Percentiles rank a stretch among this genome's conserved stretches.
Evolutionary conservation across 2,113 vertebrate species (phyloP).

Genomic region (rat (Rattus norvegicus)): DNA sequence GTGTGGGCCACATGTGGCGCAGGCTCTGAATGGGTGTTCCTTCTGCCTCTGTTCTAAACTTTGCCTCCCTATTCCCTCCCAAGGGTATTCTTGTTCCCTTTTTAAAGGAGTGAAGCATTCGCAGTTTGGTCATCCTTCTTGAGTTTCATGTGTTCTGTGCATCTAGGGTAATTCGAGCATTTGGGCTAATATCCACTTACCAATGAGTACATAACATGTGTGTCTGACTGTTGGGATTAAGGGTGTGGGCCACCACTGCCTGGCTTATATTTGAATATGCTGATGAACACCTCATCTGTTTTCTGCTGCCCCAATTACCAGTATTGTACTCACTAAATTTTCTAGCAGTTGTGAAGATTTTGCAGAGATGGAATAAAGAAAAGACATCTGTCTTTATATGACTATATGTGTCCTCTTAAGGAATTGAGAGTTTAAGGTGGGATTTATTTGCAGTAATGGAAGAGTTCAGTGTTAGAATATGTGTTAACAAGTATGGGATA

Average conservation of each 20-base stretch:
- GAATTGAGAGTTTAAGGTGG: constrained; percentile 16
- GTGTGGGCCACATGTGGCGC: no score
- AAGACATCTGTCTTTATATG: neutral
- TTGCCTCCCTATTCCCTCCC: no score
- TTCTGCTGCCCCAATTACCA: neutral
- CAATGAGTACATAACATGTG: no score
- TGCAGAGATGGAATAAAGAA: neutral
- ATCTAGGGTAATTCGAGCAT: no score
- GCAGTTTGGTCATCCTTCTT: no score
- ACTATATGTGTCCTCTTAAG: constrained; percentile 20
- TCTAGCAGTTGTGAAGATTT: neutral
- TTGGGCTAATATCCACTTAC: no score
- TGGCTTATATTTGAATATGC: neutral
- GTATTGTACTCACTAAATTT: neutral
- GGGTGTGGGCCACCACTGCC: neutral
- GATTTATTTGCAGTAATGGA: constrained; percentile 11
- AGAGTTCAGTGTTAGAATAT: neutral
- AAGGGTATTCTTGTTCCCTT: no score
- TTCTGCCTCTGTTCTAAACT: no score
- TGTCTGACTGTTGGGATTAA: neutral
- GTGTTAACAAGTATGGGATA: neutral
- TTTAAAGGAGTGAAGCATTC: no score
- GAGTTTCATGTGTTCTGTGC: no score
- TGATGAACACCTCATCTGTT: neutral
- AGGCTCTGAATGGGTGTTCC: no score